phyloP scores from a whole-genome alignment of 2,888 invertebrate species.

The Acronicta aceris region DNA sequence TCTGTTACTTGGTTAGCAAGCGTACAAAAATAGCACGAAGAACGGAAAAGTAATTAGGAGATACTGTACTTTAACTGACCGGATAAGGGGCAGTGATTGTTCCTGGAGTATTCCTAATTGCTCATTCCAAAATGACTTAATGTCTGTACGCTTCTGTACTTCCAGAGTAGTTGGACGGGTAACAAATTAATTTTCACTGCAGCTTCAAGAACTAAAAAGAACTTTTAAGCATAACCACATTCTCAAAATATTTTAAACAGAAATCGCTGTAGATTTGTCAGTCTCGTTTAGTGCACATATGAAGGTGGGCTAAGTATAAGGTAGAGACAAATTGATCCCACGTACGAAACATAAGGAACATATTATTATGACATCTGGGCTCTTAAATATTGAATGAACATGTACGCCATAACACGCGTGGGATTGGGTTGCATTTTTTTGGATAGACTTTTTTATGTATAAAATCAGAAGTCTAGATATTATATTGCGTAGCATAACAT shows the following conservation, averaged over 20 bases:
- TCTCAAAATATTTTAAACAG: neutral
- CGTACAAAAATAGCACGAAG: constrained; percentile 23
- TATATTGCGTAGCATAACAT: too few species aligned
- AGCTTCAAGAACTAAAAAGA: neutral
- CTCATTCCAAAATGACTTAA: constrained; percentile 15
- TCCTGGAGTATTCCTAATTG: constrained; percentile 33
- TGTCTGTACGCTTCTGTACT: constrained; percentile 1
- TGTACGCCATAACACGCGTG: too few species aligned
- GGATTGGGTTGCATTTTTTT: too few species aligned
- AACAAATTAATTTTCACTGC: neutral
- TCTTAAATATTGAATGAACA: too few species aligned
- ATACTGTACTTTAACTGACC: constrained; percentile 14
- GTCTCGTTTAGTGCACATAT: neutral
- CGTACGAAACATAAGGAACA: too few species aligned
- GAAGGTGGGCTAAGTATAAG: too few species aligned
- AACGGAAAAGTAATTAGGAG: constrained; percentile 33
- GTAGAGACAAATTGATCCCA: too few species aligned
- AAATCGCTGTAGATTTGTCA: neutral
- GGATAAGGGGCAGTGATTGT: constrained; percentile 26
- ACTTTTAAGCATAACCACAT: neutral
- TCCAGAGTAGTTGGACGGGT: neutral
- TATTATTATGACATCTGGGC: too few species aligned
- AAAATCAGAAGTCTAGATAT: too few species aligned
- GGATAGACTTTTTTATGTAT: too few species aligned
- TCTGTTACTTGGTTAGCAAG: constrained; percentile 15